These are phyloP conservation scores for Labeo catla DNA, from an alignment of 2,113 vertebrate species.

Conservation along the genomic window DNA sequence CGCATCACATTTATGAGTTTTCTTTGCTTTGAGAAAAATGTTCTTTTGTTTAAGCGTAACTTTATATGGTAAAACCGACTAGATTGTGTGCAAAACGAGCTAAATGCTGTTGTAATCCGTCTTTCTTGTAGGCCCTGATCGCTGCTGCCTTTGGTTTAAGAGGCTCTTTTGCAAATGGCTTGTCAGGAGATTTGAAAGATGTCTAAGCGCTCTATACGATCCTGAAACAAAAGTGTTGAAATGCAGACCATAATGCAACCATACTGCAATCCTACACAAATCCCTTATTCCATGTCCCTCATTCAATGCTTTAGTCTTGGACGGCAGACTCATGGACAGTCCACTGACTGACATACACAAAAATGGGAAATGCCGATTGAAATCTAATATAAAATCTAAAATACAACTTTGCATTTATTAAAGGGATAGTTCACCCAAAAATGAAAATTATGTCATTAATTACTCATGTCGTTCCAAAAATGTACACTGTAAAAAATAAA, in stretches of 20 bases:
- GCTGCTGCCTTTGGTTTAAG: background rate
- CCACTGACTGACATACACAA: background rate
- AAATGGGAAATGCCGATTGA: background rate
- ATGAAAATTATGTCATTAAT: no score
- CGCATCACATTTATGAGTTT: slow-evolving; percentile 10
- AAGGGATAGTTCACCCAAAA: no score
- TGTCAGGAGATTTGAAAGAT: background rate
- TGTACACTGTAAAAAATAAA: no score
- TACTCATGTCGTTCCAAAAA: no score
- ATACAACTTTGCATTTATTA: background rate
- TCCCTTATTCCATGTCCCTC: background rate
- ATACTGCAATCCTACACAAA: background rate
- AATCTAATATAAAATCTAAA: background rate
- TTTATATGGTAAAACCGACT: slow-evolving; percentile 41
- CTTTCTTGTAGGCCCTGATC: background rate
- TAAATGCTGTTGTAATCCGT: slow-evolving; percentile 20
- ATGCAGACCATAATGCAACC: background rate
- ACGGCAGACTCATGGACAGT: background rate
- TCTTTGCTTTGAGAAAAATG: background rate
- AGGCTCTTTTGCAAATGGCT: background rate
- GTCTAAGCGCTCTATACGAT: background rate
- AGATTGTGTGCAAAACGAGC: background rate
- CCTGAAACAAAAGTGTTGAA: slow-evolving; percentile 3
- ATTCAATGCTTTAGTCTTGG: background rate
- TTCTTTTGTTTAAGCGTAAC: slow-evolving; percentile 9